These are phyloP conservation scores for Acanthosepion lycidas DNA, from an alignment of 2,888 invertebrate species.

Conservation along the genomic window DNA sequence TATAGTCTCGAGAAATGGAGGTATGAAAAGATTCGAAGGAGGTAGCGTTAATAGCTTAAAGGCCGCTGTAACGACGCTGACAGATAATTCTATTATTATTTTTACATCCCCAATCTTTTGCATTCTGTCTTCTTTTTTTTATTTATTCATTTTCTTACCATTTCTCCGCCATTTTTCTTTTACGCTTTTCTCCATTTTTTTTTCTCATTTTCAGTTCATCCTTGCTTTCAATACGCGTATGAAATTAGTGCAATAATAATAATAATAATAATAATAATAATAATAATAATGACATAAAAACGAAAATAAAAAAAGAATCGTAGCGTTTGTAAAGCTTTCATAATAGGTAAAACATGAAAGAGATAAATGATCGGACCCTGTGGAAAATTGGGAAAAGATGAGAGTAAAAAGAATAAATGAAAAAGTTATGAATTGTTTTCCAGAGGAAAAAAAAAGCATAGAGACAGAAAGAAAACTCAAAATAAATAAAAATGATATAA, in stretches of 20 bases:
- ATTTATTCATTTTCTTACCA: background rate
- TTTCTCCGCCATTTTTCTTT: background rate
- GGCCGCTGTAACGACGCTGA: background rate
- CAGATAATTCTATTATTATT: slow-evolving; percentile 33
- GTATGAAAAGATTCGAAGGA: background rate
- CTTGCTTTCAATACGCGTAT: background rate
- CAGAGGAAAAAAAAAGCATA: too few species aligned
- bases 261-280: background rate
- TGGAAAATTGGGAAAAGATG: too few species aligned
- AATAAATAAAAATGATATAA: too few species aligned
- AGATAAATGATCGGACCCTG: too few species aligned
- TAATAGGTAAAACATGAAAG: too few species aligned
- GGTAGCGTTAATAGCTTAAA: slow-evolving; percentile 13
- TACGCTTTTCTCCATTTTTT: background rate
- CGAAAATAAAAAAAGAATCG: too few species aligned
- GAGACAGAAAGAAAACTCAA: too few species aligned
- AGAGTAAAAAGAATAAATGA: too few species aligned
- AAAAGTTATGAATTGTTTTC: too few species aligned
- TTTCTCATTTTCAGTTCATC: background rate
- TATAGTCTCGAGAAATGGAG: slow-evolving; percentile 11
- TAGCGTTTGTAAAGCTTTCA: too few species aligned
- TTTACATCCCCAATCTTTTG: background rate
- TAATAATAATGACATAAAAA: too few species aligned
- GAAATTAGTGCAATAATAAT: slow-evolving; percentile 12
- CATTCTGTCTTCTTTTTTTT: background rate